These are phyloP conservation scores for Rhinophrynus dorsalis DNA, from an alignment of 2,797 vertebrate species.

Conservation along the genomic window DNA sequence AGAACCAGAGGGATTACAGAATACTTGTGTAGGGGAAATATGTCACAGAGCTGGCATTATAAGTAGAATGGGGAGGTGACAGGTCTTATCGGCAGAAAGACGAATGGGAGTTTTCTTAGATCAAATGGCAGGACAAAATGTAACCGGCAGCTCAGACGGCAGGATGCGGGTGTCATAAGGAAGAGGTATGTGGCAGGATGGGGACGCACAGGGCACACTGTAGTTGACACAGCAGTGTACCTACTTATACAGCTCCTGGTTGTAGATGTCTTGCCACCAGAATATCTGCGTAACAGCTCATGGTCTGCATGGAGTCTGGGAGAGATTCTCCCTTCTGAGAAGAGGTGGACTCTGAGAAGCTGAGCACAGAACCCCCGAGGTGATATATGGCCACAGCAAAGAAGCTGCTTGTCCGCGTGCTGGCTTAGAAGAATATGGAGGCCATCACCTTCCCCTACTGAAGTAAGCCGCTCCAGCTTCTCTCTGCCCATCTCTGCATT, in stretches of 20 bases:
- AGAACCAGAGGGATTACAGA: too few species aligned
- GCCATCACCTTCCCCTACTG: conserved; percentile 92
- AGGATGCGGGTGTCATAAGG: too few species aligned
- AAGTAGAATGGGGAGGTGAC: too few species aligned
- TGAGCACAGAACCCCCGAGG: conserved; percentile 86
- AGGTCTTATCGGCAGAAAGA: too few species aligned
- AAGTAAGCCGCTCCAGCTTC: too few species aligned
- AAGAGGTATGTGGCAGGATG: too few species aligned
- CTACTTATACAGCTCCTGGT: conserved; percentile 89
- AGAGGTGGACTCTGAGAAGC: conserved; percentile 89
- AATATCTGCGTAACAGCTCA: conserved; percentile 92
- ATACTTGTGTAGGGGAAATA: too few species aligned
- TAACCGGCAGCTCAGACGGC: too few species aligned
- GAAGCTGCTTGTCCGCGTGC: conserved; percentile 94
- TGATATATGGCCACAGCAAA: conserved; percentile 92
- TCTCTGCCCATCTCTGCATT: too few species aligned
- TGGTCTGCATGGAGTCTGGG: conserved; percentile 90
- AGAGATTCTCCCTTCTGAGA: conserved; percentile 93
- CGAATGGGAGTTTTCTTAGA: too few species aligned
- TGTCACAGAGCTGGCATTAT: too few species aligned
- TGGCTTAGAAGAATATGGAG: conserved; percentile 95
- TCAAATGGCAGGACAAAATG: too few species aligned
- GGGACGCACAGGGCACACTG: background rate
- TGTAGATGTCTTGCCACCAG: conserved; percentile 90
- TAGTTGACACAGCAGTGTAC: conserved; percentile 23